Evolutionary conservation across 2,113 vertebrate genomes (phyloP), one percentile per base, ranked within the genome.

Genomic region (Petroica traversi): DNA sequence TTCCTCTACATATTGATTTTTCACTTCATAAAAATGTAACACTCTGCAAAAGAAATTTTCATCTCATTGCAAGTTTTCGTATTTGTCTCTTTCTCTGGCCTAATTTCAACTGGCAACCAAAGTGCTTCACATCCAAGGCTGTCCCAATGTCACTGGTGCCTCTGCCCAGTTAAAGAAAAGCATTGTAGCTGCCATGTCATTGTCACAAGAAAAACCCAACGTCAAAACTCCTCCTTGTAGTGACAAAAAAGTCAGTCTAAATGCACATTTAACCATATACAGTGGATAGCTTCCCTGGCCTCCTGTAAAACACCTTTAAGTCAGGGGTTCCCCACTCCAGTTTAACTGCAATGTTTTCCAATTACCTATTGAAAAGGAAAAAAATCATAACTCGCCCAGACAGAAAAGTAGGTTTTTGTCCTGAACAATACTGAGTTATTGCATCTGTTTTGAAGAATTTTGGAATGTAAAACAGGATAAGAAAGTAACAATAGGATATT

Each of bases 11-110:
- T 95, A 95, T 89, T 95, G 96, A 96, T 96, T 96, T 96, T 96
- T 96, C 94, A 95, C 95, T 96, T 96, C 95, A 96, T 96, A 95
- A 97, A 97, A 94, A 93, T 31, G 72, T 88, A 93, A 77, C 66
- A 64, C 76, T 83, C 89, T 78, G 83, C 68, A 93, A 85, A 95
- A 89, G 71, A 94, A 91, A 95, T 91, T 89, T 94, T 88, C 38
- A 89, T 67, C 87, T 85, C 63, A 74, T 63, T 52, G 66, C 38
- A 80, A 87, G 25, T 49, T 95, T 96, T 86, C 6, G 1, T 49
- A 91, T 95, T 93, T 88, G 51, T 91, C 84, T 93, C 78, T 86
- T 83, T 83, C 36, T 68, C 90, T 93, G 85, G 83, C 31, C 52
- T 73, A 74, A 74, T 69, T 79, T 89, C 79, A 93, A 62, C 19